A percentile compares a stretch with the other conserved stretches of the same genome.
phyloP scores from a whole-genome alignment of 2,797 vertebrate species.

The Chloroceryle amazona region DNA sequence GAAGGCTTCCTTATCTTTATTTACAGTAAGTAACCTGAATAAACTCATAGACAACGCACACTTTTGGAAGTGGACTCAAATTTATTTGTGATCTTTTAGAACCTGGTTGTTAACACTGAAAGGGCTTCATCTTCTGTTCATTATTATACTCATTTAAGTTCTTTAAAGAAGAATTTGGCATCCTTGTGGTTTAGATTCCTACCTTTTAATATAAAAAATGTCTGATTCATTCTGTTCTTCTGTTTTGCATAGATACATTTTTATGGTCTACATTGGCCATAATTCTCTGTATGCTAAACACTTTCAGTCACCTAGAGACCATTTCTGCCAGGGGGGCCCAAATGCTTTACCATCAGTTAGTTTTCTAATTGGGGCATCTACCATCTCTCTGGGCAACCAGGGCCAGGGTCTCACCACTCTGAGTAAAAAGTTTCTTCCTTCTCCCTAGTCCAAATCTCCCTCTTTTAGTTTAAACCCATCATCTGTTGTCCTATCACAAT shows the following conservation, averaged over 20 bases:
- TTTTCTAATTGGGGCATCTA: not conserved
- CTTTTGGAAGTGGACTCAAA: not conserved
- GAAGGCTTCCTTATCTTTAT: not conserved
- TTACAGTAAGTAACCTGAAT: rapidly evolving
- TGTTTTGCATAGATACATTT: not conserved
- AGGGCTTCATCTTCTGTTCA: not conserved
- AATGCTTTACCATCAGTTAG: not conserved
- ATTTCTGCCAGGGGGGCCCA: not conserved
- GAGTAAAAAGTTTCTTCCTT: not conserved
- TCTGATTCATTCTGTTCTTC: not conserved
- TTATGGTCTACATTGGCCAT: not conserved
- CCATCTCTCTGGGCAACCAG: not conserved
- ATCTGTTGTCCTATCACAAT: not conserved
- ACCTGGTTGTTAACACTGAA: not conserved
- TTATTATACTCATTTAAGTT: not conserved
- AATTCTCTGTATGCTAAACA: not conserved
- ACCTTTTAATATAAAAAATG: not conserved
- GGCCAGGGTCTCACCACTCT: not conserved
- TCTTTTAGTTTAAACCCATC: not conserved
- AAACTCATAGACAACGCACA: not conserved
- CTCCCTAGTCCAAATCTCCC: not conserved
- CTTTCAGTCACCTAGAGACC: not conserved
- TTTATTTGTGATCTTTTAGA: not conserved
- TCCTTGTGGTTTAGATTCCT: not conserved
- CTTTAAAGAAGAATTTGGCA: not conserved